Base-by-base conservation (phyloP, 2,797 vertebrate species). In the Fistularia tabacaria region DNA sequence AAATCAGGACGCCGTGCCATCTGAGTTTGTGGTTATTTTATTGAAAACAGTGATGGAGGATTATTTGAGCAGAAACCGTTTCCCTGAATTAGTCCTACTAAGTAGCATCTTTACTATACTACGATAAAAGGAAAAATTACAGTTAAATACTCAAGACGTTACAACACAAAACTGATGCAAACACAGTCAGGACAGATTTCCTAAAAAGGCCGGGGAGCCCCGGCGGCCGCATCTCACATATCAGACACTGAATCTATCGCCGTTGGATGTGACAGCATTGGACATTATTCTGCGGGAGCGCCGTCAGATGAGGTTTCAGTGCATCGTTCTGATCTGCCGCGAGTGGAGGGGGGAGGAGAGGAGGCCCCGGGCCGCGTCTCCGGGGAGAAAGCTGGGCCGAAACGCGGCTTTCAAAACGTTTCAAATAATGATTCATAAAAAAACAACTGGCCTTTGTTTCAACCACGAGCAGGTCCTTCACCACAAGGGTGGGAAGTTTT, bases 61-160 rank as follows among this genome's bases (percentile, higher is more conserved):
- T 83, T 75, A 84, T 70, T 79, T 69, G 64, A 84, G 59, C 66
- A 66, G 65, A 81, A 81, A 84, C 58, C 66, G 69, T 83, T 80
- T 84, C 84, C 87, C 87, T 89, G 87, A 89, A 85, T 85, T 89
- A 87, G 73, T 79, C 78, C 82, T 85, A 87, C 64, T 62, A 76
- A 82, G 81, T 53, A 81, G 68, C 69, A 69, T 84, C 66, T 80
- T 79, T 67, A 76, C 77, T 83, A 79, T 52, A 71, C 71, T 71
- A 87, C 70, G 74, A 82, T 79, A 81, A 25, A 25, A 71, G 73
- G 79, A 82, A 74, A 65, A 81, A 74, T 85, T 66, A 84, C 82
- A 76, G 76, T 79, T 79, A 82, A 80, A 86, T 78, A 85, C 70
- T 76, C 56, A 73, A 25, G 76, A 86, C 81, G 68, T 69, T 79